Percentiles rank a stretch among this genome's conserved stretches.
phyloP scores from a whole-genome alignment of 2,797 vertebrate species.

The Oreonectes daqikongensis region DNA sequence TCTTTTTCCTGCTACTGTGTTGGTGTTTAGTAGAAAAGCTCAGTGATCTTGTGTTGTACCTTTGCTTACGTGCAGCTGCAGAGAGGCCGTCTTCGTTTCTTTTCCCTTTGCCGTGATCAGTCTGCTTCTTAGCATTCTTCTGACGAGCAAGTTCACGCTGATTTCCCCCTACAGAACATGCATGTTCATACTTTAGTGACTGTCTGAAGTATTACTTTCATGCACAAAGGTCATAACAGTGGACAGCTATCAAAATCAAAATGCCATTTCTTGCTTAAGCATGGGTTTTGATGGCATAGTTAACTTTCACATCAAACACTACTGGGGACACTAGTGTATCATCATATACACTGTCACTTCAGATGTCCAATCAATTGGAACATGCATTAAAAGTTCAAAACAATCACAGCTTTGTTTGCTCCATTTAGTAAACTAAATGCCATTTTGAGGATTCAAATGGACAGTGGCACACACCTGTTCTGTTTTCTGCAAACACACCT shows the following conservation, averaged over 20 bases:
- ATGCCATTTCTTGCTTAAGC: no score
- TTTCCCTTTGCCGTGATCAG: conserved; percentile 81
- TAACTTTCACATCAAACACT: no score
- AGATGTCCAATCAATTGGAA: no score
- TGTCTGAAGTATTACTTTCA: neutral
- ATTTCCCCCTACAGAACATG: conserved; percentile 83
- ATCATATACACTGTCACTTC: no score
- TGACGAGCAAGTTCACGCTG: conserved; percentile 90
- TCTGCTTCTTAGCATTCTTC: conserved; percentile 88
- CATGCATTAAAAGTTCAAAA: neutral
- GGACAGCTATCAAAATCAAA: no score
- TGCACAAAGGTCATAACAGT: no score
- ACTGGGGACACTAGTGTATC: no score
- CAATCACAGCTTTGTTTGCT: neutral
- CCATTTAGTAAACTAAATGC: neutral
- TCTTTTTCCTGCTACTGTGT: neutral
- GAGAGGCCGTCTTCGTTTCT: conserved; percentile 87
- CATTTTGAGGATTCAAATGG: neutral
- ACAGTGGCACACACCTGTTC: neutral
- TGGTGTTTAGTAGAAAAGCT: neutral
- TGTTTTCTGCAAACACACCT: no score
- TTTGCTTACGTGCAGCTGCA: conserved; percentile 89
- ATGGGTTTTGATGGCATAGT: no score
- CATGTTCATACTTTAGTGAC: conserved; percentile 9
- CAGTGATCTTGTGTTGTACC: conserved; percentile 67